These are phyloP conservation scores for Bostrychus sinensis DNA, from an alignment of 2,113 vertebrate species.

Conservation along the genomic window DNA sequence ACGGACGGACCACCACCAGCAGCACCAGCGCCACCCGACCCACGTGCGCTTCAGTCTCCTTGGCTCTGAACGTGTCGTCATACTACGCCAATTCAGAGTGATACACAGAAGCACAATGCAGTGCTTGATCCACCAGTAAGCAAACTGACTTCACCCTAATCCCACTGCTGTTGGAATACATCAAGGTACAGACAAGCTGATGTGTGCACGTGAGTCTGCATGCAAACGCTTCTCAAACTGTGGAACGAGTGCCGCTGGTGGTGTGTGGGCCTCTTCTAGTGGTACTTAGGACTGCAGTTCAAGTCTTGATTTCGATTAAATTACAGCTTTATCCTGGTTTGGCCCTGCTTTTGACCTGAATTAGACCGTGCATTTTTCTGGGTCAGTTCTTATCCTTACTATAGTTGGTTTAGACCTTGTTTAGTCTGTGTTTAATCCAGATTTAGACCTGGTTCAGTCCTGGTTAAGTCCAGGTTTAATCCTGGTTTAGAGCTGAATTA, in stretches of 20 bases:
- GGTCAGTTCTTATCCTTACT: no score
- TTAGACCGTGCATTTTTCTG: no score
- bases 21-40: constrained; percentile 41
- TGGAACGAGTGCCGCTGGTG: background rate
- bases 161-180: constrained; percentile 30
- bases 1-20: constrained; percentile 54
- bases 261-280: background rate
- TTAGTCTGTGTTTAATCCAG: no score
- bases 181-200: constrained; percentile 8
- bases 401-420: no score
- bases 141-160: constrained; percentile 37
- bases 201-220: constrained; percentile 46
- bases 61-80: constrained; percentile 56
- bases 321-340: no score
- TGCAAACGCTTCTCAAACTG: constrained; percentile 41
- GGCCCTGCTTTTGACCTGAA: no score
- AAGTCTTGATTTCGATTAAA: no score
- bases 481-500: no score
- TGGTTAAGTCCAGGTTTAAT: no score
- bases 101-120: constrained; percentile 61
- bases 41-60: constrained; percentile 30
- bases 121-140: constrained; percentile 44
- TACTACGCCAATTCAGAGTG: constrained; percentile 12
- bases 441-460: no score
- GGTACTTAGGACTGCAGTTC: no score